Percentiles rank a stretch among this genome's conserved stretches.
phyloP scores from a whole-genome alignment of 1,140 invertebrate genomes.

The Drosophila sechellia region DNA sequence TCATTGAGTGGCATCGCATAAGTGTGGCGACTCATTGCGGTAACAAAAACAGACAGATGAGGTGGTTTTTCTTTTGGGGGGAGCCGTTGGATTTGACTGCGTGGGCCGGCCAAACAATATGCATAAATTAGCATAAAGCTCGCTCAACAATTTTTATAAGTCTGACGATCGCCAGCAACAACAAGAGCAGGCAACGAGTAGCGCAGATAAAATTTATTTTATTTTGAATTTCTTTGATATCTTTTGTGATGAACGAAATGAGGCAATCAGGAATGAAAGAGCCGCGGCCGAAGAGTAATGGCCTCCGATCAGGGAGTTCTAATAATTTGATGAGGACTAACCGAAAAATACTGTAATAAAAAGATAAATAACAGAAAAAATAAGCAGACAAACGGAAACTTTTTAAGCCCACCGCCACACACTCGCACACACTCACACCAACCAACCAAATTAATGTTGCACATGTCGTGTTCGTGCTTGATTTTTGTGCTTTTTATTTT shows the following conservation, averaged over 20 bases:
- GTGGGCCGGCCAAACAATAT: slow-evolving; percentile 49
- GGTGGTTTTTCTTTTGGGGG: background rate
- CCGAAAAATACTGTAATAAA: slow-evolving; percentile 30
- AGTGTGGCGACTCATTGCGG: slow-evolving; percentile 57
- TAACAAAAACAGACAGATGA: slow-evolving; percentile 9
- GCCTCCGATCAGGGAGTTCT: slow-evolving; percentile 48
- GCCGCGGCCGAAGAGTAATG: slow-evolving; percentile 37
- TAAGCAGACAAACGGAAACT: slow-evolving; percentile 32
- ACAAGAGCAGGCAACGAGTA: background rate
- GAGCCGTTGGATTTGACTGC: slow-evolving; percentile 12
- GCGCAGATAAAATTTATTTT: slow-evolving; percentile 43
- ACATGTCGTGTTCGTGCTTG: slow-evolving; percentile 61
- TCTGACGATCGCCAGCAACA: slow-evolving; percentile 34
- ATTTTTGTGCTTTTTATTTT: slow-evolving; percentile 45
- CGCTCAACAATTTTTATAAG: slow-evolving; percentile 75
- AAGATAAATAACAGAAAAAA: slow-evolving; percentile 26
- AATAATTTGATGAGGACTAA: slow-evolving; percentile 51
- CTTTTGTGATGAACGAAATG: slow-evolving; percentile 47
- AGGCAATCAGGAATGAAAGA: slow-evolving; percentile 44
- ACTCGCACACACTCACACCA: slow-evolving; percentile 15
- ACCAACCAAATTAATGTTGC: slow-evolving; percentile 59
- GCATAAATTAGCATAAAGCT: slow-evolving; percentile 77
- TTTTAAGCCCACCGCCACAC: slow-evolving; percentile 48
- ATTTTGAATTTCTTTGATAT: slow-evolving; percentile 42
- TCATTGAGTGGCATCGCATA: slow-evolving; percentile 51